These are phyloP conservation scores for Microctenopoma steveboyesi DNA, from an alignment of 2,797 vertebrate genomes.

Conservation along the genomic window DNA sequence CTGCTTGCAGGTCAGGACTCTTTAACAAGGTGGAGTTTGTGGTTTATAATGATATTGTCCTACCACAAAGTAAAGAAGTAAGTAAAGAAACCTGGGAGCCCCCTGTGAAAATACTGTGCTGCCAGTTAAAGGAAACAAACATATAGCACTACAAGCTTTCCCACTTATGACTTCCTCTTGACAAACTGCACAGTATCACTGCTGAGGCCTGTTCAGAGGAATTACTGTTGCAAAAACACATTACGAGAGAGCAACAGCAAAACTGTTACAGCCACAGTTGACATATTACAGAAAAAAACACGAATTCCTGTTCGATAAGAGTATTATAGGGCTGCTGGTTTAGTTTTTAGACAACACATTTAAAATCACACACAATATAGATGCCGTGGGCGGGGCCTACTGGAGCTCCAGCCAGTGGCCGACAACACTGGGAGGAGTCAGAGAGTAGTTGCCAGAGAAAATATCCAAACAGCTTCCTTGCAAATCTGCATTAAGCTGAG, in stretches of 20 bases:
- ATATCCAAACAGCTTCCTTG: slow-evolving; percentile 45
- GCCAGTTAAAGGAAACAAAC: background rate
- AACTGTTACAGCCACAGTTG: no score
- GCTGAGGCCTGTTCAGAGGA: background rate
- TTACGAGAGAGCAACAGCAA: no score
- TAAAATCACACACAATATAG: slow-evolving; percentile 4
- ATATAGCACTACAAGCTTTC: no score
- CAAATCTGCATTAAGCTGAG: slow-evolving; percentile 10
- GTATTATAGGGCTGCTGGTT: background rate
- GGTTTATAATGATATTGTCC: no score
- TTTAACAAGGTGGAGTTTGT: background rate
- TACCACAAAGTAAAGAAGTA: background rate
- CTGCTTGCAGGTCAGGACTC: background rate
- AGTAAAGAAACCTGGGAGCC: background rate
- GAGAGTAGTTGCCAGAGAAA: slow-evolving; percentile 57
- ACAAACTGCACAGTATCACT: background rate
- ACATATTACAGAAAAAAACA: no score
- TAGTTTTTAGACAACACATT: background rate
- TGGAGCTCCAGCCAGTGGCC: slow-evolving; percentile 54
- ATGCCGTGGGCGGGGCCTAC: slow-evolving; percentile 39
- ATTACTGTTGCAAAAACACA: background rate
- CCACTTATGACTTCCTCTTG: no score
- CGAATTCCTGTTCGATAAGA: background rate
- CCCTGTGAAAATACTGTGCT: background rate
- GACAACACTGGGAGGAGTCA: slow-evolving; percentile 62